These are phyloP conservation scores for Alentia gelatinosa DNA, from an alignment of 2,888 invertebrate genomes.

Conservation along the genomic window DNA sequence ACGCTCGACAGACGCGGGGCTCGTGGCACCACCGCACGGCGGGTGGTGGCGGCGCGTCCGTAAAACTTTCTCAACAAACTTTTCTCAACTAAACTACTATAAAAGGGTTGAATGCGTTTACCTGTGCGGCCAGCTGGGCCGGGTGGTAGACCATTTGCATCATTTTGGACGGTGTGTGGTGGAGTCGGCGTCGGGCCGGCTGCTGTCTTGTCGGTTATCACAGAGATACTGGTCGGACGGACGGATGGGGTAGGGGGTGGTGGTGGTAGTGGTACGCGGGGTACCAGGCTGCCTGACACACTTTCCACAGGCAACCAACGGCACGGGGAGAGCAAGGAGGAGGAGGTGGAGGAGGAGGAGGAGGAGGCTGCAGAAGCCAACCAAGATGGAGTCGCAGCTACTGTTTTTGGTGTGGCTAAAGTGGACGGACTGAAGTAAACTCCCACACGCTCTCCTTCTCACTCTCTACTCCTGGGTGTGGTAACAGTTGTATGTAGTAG, in stretches of 20 bases:
- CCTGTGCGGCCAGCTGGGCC: slow-evolving; percentile 47
- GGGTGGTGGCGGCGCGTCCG: neutral
- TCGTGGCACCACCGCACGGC: neutral
- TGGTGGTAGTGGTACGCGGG: neutral
- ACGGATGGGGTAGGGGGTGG: neutral
- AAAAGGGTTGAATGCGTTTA: neutral
- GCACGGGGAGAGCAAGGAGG: neutral
- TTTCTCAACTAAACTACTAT: neutral
- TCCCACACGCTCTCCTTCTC: neutral
- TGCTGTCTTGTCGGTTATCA: neutral
- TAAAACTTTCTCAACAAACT: neutral
- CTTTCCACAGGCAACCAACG: neutral
- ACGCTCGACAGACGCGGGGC: neutral
- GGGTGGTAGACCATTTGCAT: slow-evolving; percentile 51
- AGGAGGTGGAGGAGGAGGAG: neutral
- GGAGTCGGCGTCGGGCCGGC: neutral
- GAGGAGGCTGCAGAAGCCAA: slow-evolving; percentile 32
- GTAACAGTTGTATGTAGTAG: too few relatives aligned
- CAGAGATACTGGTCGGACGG: neutral
- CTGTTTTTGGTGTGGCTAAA: neutral
- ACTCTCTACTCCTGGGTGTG: neutral
- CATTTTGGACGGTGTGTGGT: neutral
- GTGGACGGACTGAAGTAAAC: neutral
- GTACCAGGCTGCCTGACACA: slow-evolving; percentile 26
- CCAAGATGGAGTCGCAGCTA: too few relatives aligned